These are phyloP conservation scores for Calephelis virginiensis DNA, from an alignment of 1,140 invertebrate species.

Conservation along the genomic window DNA sequence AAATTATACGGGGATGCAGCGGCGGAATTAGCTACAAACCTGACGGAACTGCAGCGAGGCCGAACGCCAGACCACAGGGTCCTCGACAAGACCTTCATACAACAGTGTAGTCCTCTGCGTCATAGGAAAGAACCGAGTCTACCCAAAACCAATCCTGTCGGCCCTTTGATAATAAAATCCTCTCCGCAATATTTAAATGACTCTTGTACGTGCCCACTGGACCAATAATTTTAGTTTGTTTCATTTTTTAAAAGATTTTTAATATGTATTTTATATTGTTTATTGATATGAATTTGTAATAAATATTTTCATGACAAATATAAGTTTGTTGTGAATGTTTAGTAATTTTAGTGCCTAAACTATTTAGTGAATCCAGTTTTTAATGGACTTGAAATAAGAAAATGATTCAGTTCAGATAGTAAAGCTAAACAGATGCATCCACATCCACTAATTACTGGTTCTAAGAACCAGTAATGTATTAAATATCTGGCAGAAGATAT, in stretches of 20 bases:
- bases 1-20: constrained; percentile 60
- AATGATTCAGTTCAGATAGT: too few species aligned
- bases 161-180: constrained; percentile 43
- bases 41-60: constrained; percentile 52
- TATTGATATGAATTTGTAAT: constrained; percentile 14
- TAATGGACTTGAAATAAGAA: too few species aligned
- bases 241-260: constrained; percentile 8
- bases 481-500: too few species aligned
- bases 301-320: background rate
- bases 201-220: constrained; percentile 17
- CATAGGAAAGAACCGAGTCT: constrained; percentile 55
- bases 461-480: too few species aligned
- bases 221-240: background rate
- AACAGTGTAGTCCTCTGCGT: constrained; percentile 35
- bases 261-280: constrained; percentile 1
- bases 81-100: constrained; percentile 45
- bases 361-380: too few species aligned
- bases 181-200: constrained; percentile 38
- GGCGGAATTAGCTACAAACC: constrained; percentile 53
- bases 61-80: constrained; percentile 38
- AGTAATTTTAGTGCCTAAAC: background rate
- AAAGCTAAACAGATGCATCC: too few species aligned
- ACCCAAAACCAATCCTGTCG: constrained; percentile 39
- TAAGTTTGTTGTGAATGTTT: background rate
- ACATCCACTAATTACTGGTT: too few species aligned